These are phyloP conservation scores for Ceyx erithaca DNA, from an alignment of 2,797 vertebrate genomes.

Conservation along the genomic window DNA sequence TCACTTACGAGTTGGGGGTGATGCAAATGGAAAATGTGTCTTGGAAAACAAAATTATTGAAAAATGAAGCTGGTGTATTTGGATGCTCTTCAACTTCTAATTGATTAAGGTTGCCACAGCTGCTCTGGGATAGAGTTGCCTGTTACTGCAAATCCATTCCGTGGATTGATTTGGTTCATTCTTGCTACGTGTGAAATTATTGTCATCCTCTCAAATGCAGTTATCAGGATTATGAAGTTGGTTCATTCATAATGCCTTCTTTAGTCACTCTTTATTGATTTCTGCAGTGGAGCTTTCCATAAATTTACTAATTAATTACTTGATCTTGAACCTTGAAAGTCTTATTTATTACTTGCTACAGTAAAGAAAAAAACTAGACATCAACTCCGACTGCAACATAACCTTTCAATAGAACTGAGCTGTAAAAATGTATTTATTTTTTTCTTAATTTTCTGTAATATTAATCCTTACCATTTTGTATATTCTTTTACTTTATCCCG, in stretches of 20 bases:
- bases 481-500: neutral
- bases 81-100: neutral
- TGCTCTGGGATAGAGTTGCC: neutral
- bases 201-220: neutral
- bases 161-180: neutral
- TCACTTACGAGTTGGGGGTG: neutral
- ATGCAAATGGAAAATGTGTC: neutral
- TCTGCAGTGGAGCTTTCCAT: neutral
- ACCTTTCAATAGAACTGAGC: neutral
- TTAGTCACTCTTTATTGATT: conserved; percentile 33
- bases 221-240: neutral
- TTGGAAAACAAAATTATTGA: neutral
- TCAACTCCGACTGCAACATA: neutral
- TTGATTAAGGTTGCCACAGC: neutral
- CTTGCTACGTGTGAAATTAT: neutral
- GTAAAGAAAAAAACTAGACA: neutral
- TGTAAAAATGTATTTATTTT: neutral
- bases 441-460: neutral
- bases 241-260: neutral
- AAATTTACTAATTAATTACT: neutral
- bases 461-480: neutral
- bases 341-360: neutral
- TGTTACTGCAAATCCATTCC: neutral
- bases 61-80: neutral
- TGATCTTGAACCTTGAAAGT: neutral